Base-by-base conservation (phyloP, 1,140 invertebrate species). In the Kradibia gibbosae region DNA sequence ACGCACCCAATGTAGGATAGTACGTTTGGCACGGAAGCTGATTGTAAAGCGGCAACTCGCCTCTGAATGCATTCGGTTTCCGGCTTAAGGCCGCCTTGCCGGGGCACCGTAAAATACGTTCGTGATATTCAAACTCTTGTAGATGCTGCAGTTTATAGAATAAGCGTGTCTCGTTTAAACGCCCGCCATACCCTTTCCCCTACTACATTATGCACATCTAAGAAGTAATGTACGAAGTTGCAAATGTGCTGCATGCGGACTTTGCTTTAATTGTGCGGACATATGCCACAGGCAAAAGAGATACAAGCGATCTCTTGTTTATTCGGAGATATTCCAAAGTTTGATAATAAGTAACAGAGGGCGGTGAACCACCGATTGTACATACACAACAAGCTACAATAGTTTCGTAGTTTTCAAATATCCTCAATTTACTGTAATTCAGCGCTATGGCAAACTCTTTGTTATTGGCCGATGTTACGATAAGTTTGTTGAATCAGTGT, bases 31-130 rank as follows among this genome's bases (percentile, higher is more conserved):
- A 22, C 70, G 78, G 78, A 80, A 80, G 70, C 48, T 28, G n/a
- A 25, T 25, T 45, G 62, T 80, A 80, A 80, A 80, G 39, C 45
- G 11, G 50, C 48, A 50, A 42, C 48, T 45, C 11, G 11, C n/a
- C 20, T 15, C 10, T n/a, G n/a, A n/a, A 25, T 50, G 15, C 42
- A 48, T 80, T 79, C 53, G 74, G 82, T 84, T 85, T 83, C 78
- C 67, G 67, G 65, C 67, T 79, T 80, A 83, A 76, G 17, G 5
- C 57, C 45, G 42, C 70, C 60, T 45, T 45, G 48, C 13, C 22
- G 53, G 60, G n/a, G 55, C 39, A 34, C 31, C 50, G 50, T 45
- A 34, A 39, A 55, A 31, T 60, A 50, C 65, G 60, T 20, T 22
- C 39, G n/a, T 1, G n/a, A 15, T 50, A 22, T 50, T 70, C 77